phyloP scores from a whole-genome alignment of 2,888 invertebrate genomes.

The Lepetodrilus schrolli region DNA sequence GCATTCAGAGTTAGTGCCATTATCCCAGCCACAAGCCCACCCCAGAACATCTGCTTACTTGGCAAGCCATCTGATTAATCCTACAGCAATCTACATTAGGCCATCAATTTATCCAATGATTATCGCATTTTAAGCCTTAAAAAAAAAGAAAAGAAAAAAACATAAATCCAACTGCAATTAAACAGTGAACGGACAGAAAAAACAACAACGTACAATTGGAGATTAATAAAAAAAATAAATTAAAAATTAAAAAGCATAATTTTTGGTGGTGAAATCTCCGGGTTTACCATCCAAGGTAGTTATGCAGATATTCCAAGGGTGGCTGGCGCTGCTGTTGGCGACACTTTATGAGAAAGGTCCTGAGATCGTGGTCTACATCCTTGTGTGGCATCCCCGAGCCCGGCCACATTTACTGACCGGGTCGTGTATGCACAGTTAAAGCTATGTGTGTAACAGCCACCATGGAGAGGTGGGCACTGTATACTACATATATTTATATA shows the following conservation, averaged over 20 bases:
- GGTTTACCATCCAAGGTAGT: too few species aligned
- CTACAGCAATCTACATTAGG: too few species aligned
- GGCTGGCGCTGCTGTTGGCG: conserved; percentile 4
- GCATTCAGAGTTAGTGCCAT: conserved; percentile 18
- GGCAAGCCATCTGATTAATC: too few species aligned
- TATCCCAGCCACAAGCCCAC: conserved; percentile 1
- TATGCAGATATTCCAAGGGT: background rate
- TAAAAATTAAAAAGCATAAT: background rate
- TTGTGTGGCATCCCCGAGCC: background rate
- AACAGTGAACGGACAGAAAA: background rate
- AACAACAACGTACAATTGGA: background rate
- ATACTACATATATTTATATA: background rate
- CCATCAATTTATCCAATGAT: too few species aligned
- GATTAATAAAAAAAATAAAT: background rate
- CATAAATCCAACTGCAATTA: background rate
- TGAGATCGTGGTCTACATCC: conserved; percentile 13
- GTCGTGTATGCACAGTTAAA: conserved; percentile 6
- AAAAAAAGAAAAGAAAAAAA: too few species aligned
- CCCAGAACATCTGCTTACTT: background rate
- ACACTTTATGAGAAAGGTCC: conserved; percentile 7
- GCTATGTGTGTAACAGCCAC: background rate
- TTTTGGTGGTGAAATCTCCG: too few species aligned
- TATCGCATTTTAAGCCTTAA: too few species aligned
- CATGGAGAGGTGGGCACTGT: background rate
- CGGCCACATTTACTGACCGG: too few species aligned